phyloP scores from a whole-genome alignment of 2,113 vertebrate species.

The Anarrhichthys ocellatus region DNA sequence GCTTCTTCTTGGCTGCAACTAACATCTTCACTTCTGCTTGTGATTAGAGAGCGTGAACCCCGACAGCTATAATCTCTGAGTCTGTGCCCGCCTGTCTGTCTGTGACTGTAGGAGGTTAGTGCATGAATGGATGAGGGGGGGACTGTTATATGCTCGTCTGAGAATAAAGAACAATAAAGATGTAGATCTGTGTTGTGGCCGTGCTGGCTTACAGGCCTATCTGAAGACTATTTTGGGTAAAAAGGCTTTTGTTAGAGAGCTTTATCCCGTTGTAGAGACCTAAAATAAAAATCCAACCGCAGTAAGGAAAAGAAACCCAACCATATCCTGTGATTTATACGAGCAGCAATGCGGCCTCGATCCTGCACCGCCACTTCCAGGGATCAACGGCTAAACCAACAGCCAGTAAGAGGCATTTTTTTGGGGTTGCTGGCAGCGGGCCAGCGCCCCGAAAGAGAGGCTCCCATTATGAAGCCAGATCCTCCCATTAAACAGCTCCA shows the following conservation, averaged over 20 bases:
- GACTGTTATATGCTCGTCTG: conserved; percentile 4
- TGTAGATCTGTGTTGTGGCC: conserved; percentile 51
- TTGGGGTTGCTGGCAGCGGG: conserved; percentile 66
- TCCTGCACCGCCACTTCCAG: conserved; percentile 70
- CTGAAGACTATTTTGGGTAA: conserved; percentile 55
- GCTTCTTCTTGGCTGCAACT: conserved; percentile 21
- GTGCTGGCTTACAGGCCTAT: conserved; percentile 17
- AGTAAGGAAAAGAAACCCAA: conserved; percentile 44
- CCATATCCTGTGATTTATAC: conserved; percentile 66
- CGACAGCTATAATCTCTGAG: conserved; percentile 50
- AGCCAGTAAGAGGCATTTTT: conserved; percentile 65
- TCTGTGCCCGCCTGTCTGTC: conserved; percentile 61
- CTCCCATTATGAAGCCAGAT: conserved; percentile 66
- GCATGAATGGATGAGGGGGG: conserved; percentile 29
- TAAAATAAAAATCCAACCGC: conserved; percentile 45
- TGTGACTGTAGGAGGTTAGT: conserved; percentile 54
- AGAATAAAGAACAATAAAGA: conserved; percentile 32
- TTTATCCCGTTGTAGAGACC: conserved; percentile 29
- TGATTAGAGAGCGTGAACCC: conserved; percentile 67
- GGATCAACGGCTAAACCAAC: conserved; percentile 80
- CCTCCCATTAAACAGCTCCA: conserved; percentile 62
- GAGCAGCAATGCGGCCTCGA: conserved; percentile 35
- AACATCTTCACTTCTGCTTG: conserved; percentile 56
- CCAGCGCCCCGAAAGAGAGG: conserved; percentile 67
- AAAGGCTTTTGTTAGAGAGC: conserved; percentile 42